phyloP scores from a whole-genome alignment of 1,140 invertebrate species.

The Anadara kagoshimensis region DNA sequence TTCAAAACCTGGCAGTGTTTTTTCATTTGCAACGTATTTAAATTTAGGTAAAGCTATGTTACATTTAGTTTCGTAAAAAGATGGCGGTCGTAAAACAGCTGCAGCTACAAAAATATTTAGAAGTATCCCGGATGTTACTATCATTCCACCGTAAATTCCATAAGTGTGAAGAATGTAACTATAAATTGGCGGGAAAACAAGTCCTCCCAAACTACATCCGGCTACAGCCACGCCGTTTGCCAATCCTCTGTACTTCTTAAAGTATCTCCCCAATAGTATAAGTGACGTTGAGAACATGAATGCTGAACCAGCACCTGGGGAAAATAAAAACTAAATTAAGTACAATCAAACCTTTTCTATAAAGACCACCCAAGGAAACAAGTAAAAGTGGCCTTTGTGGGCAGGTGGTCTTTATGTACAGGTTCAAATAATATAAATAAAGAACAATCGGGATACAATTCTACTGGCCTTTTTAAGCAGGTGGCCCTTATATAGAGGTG shows the following conservation, averaged over 20 bases:
- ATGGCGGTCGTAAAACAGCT: slow-evolving; percentile 9
- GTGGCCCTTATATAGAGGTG: too few species aligned
- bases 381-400: too few species aligned
- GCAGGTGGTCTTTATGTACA: too few species aligned
- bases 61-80: neutral
- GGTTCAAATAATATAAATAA: too few species aligned
- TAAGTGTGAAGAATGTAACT: slow-evolving; percentile 78
- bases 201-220: slow-evolving; percentile 91
- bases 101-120: slow-evolving; percentile 19
- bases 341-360: too few species aligned
- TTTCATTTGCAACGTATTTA: neutral
- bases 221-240: slow-evolving; percentile 98
- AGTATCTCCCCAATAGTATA: slow-evolving; percentile 97
- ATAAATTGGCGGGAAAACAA: slow-evolving; percentile 81
- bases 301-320: slow-evolving; percentile 84
- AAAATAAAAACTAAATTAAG: neutral
- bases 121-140: slow-evolving; percentile 71
- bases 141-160: slow-evolving; percentile 82
- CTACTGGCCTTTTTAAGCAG: too few species aligned
- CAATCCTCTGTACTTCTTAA: slow-evolving; percentile 94
- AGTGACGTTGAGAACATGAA: slow-evolving; percentile 98
- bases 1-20: neutral
- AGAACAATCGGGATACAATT: too few species aligned
- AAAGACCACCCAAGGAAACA: too few species aligned
- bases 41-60: neutral